phyloP scores from a whole-genome alignment of 2,113 vertebrate species.

The Ceratotherium simum region DNA sequence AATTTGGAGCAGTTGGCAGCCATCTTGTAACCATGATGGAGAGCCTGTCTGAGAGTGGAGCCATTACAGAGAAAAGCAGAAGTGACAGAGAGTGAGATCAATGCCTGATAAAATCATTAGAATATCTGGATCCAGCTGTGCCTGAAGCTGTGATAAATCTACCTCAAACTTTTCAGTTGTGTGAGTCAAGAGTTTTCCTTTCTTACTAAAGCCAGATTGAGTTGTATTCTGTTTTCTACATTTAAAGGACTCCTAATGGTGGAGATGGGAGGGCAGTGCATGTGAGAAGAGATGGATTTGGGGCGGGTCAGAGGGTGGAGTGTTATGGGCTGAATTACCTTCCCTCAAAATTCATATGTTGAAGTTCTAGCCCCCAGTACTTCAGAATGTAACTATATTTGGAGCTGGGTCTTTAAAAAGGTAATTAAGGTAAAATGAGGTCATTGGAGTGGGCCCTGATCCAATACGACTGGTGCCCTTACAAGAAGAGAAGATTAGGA shows the following conservation, averaged over 20 bases:
- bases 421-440: background rate
- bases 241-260: background rate
- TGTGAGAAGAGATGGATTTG: background rate
- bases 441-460: background rate
- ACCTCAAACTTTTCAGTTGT: background rate
- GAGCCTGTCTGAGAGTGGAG: background rate
- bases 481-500: background rate
- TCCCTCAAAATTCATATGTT: background rate
- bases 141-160: background rate
- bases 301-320: accelerated
- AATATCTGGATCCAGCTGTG: background rate
- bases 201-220: background rate
- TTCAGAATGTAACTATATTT: background rate
- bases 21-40: background rate
- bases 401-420: background rate
- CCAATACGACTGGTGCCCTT: background rate
- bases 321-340: background rate
- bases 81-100: background rate
- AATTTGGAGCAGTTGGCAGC: background rate
- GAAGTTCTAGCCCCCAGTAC: background rate
- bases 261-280: accelerated
- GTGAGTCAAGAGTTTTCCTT: background rate
- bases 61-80: background rate
- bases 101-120: background rate
- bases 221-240: background rate